Percentiles rank a stretch among this genome's conserved stretches.
Conservation (phyloP, 2,888 invertebrate genomes). For the Lochmaea capreae region DNA sequence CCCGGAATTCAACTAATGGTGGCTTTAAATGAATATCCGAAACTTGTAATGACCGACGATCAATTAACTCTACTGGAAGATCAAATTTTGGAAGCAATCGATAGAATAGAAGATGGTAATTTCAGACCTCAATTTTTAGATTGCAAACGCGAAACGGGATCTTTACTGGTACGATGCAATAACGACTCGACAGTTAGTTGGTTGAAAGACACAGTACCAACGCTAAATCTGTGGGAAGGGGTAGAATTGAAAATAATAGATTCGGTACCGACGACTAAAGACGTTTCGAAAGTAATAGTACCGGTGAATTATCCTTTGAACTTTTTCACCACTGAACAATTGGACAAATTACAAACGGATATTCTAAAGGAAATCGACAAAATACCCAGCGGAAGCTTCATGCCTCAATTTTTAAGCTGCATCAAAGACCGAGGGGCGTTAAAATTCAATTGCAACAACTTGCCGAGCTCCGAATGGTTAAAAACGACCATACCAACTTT, state of each 20-base stretch:
- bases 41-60: conserved; percentile 31
- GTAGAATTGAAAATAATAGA: conserved; percentile 37
- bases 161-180: conserved; percentile 34
- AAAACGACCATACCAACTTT: conserved; percentile 31
- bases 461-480: conserved; percentile 37
- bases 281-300: conserved; percentile 32
- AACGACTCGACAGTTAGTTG: conserved; percentile 35
- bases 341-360: conserved; percentile 31
- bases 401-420: conserved; percentile 39
- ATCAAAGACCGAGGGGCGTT: conserved; percentile 31
- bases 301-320: conserved; percentile 35
- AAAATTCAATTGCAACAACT: conserved; percentile 36
- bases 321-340: conserved; percentile 29
- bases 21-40: conserved; percentile 34
- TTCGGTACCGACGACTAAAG: conserved; percentile 31
- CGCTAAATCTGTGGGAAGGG: conserved; percentile 34
- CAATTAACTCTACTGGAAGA: conserved; percentile 34
- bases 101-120: conserved; percentile 30
- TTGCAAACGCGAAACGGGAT: conserved; percentile 32
- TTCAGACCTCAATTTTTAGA: conserved; percentile 40
- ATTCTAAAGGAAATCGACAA: conserved; percentile 36
- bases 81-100: conserved; percentile 37
- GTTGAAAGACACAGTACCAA: conserved; percentile 32
- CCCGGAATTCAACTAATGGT: conserved; percentile 32
- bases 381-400: conserved; percentile 33